These are phyloP conservation scores for Ibidorhyncha struthersii DNA, from an alignment of 2,113 vertebrate species.

Conservation along the genomic window DNA sequence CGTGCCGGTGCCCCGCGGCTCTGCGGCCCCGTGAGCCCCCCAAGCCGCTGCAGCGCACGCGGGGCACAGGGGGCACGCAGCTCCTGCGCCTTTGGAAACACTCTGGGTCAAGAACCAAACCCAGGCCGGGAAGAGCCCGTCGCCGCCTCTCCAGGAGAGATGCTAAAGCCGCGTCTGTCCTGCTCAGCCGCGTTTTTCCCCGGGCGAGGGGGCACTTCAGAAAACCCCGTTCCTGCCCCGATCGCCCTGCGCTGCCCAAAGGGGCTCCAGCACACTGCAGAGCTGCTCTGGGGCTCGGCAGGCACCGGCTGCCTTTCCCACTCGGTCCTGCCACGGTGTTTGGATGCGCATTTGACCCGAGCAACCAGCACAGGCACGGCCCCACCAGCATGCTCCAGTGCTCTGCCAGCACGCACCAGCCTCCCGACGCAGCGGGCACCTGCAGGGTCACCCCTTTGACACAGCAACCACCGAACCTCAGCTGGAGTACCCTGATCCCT, in stretches of 20 bases:
- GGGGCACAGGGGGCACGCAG: fast-evolving
- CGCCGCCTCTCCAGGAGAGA: fast-evolving
- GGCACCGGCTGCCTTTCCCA: no score
- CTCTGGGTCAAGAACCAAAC: fast-evolving
- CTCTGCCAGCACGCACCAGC: no score
- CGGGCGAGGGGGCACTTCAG: fast-evolving
- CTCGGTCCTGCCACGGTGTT: no score
- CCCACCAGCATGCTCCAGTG: no score
- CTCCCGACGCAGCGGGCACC: no score
- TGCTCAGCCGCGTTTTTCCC: background rate
- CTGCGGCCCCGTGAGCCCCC: background rate
- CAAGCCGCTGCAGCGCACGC: fast-evolving
- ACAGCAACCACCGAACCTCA: background rate
- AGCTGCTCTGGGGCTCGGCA: no score
- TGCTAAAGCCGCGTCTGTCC: fast-evolving
- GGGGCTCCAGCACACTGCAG: no score
- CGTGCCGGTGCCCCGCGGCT: fast-evolving
- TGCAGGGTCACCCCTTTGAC: background rate
- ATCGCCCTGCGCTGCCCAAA: background rate
- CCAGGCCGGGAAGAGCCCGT: fast-evolving
- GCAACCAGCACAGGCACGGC: no score
- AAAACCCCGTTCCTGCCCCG: background rate
- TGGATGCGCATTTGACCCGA: no score
- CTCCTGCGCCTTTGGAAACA: fast-evolving
- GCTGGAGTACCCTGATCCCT: background rate